Evolutionary conservation across 2,797 vertebrate genomes (phyloP), one percentile per base, ranked within the genome.

Genomic region (Sebastes baramenuke): DNA sequence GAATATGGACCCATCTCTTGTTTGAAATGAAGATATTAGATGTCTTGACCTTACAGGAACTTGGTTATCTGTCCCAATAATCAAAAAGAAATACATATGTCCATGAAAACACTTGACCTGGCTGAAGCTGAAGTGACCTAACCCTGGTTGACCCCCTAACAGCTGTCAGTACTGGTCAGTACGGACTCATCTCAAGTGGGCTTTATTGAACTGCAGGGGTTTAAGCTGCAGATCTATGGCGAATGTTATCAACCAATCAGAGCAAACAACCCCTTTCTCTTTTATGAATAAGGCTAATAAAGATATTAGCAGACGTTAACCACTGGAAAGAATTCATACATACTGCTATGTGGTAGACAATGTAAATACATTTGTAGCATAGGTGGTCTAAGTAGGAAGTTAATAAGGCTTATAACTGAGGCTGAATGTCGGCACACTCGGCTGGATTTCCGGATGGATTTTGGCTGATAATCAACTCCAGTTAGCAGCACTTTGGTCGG

Each of bases 131-230:
- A 64, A 6, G 56, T 58, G 75, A 81, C 67, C 29, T 30, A 4
- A 27, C 60, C 55, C 38, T 6, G 25, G 67, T 58, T 75, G 61
- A 70, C 71, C 56, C 56, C 49, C n/a, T 6, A 4, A 25, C 74
- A 81, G 75, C 81, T 81, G 79, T 62, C 75, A 62, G 61, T 1
- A 7, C 30, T 18, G 64, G n/a, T 74, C 72, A 77, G 61, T 20
- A 2, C 22, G 60, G 66, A 67, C 67, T 38, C 59, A 52, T 38
- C 62, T 72, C 34, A 73, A 76, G 74, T 32, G 36, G 66, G 38
- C 46, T 84, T 62, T 38, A 49, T 24, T 71, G 42, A 49, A 52
- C 60, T 22, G 24, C 25, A 54, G 46, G 6, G 78, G 74, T 85
- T 64, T 64, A 70, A 68, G 46, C 56, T 25, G 36, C 13, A 42